These are phyloP conservation scores for Streptopelia turtur DNA, from an alignment of 2,797 vertebrate species.

Conservation along the genomic window DNA sequence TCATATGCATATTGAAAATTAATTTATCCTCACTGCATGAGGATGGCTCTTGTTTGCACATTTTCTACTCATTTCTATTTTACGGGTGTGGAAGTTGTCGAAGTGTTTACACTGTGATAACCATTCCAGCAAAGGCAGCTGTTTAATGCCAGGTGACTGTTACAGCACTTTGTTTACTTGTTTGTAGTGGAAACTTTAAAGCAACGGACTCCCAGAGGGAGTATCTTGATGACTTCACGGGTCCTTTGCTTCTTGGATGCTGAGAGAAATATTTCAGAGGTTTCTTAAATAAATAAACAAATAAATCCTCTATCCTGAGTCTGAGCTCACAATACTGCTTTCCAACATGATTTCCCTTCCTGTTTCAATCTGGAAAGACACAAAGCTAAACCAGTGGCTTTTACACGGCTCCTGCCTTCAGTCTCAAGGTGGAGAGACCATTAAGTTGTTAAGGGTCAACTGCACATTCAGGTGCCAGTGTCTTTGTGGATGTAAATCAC, in stretches of 20 bases:
- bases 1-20: fast-evolving
- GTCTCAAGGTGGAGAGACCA: not conserved
- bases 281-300: slow-evolving; percentile 10
- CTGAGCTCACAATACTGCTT: not conserved
- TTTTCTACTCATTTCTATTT: not conserved
- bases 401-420: not conserved
- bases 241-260: not conserved
- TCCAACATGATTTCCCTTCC: not conserved
- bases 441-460: not conserved
- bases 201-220: not conserved
- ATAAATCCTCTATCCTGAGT: not conserved
- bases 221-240: not conserved
- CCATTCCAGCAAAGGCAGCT: not conserved
- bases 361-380: not conserved
- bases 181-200: slow-evolving; percentile 1
- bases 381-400: not conserved
- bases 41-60: not conserved
- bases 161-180: not conserved
- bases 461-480: not conserved
- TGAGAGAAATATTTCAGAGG: not conserved
- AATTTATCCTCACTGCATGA: not conserved
- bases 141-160: not conserved
- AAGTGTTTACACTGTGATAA: not conserved
- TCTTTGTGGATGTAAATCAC: not conserved
- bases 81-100: not conserved